Percentiles rank a stretch among this genome's conserved stretches.
These are phyloP conservation scores for Propithecus coquereli DNA, from an alignment of 2,113 vertebrate species.

Conservation along the genomic window DNA sequence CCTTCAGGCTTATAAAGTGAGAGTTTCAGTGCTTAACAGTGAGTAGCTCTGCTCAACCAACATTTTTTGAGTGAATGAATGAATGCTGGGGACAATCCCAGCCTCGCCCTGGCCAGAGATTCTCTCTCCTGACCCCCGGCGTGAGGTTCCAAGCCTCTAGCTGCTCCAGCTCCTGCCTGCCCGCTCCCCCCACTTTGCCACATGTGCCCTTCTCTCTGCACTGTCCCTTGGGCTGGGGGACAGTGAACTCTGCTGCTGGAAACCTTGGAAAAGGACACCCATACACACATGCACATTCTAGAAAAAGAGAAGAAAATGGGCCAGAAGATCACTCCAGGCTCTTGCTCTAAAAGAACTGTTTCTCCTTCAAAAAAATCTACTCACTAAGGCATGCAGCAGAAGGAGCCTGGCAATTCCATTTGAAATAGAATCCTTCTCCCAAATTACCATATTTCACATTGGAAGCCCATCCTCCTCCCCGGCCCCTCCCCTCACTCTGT, in stretches of 20 bases:
- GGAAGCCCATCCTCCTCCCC: background rate
- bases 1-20: background rate
- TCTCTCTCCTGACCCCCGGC: background rate
- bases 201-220: background rate
- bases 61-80: fast-evolving
- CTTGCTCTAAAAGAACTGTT: background rate
- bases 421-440: background rate
- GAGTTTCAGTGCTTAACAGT: background rate
- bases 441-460: constrained; percentile 45
- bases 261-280: background rate
- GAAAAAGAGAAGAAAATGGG: background rate
- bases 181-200: background rate
- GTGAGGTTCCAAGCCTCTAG: background rate
- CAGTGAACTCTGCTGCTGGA: background rate
- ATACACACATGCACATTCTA: background rate
- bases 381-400: background rate
- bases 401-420: background rate
- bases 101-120: background rate
- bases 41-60: background rate
- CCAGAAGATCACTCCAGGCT: background rate
- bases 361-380: background rate
- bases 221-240: background rate
- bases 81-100: background rate
- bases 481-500: background rate
- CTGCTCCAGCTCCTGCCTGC: fast-evolving